Evolutionary conservation across 1,140 invertebrate genomes (phyloP).

Genomic region (Drosophila rhopaloa): DNA sequence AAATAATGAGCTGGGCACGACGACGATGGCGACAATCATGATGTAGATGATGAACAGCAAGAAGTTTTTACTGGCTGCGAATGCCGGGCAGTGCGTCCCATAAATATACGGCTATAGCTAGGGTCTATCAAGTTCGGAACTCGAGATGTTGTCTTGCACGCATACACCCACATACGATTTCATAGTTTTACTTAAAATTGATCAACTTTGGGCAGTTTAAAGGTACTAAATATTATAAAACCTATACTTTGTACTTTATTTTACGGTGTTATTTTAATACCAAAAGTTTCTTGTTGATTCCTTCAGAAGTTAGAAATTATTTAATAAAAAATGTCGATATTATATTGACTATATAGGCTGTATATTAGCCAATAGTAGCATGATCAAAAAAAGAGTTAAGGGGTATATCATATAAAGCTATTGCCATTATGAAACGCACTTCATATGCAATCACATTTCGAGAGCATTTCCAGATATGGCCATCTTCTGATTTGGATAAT

Average conservation of each 20-base stretch:
- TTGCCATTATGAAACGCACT: neutral
- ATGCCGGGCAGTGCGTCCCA: conserved; percentile 12
- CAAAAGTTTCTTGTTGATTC: too few relatives aligned
- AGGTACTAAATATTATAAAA: too few relatives aligned
- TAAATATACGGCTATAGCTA: neutral
- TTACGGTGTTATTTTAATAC: too few relatives aligned
- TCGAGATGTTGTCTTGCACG: neutral
- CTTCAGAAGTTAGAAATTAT: too few relatives aligned
- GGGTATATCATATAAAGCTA: too few relatives aligned
- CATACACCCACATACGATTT: neutral
- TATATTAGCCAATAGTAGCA: too few relatives aligned
- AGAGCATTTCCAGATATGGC: conserved; percentile 1
- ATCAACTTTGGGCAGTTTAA: too few relatives aligned
- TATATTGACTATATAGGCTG: too few relatives aligned
- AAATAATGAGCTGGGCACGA: conserved; percentile 78
- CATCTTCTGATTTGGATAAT: conserved; percentile 6
- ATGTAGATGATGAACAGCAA: conserved; percentile 47
- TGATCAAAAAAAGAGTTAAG: too few relatives aligned
- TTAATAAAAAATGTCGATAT: too few relatives aligned
- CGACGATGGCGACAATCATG: conserved; percentile 78
- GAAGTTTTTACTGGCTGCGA: neutral
- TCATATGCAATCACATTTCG: neutral
- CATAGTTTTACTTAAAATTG: too few relatives aligned
- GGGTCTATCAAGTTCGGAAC: neutral
- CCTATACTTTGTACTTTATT: too few relatives aligned